A percentile compares a stretch with the other conserved stretches of the same genome.
phyloP scores from a whole-genome alignment of 2,113 vertebrate genomes.

The Chinchilla lanigera region DNA sequence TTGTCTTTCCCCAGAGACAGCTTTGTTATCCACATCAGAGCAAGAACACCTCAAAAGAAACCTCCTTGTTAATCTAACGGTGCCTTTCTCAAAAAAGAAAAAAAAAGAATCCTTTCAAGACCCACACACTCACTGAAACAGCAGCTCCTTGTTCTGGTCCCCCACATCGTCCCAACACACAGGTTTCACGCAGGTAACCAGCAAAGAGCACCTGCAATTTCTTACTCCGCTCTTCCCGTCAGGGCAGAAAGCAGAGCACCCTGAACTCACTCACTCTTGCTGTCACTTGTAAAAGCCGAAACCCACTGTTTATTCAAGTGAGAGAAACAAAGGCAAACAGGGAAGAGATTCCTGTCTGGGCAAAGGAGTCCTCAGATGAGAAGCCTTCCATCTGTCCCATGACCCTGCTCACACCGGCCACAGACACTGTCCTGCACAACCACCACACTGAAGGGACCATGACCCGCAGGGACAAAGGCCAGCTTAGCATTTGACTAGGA shows the following conservation, averaged over 20 bases:
- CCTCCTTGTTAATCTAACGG: not conserved
- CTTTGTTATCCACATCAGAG: not conserved
- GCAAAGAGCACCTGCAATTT: not conserved
- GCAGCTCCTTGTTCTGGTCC: not conserved
- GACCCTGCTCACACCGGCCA: not conserved
- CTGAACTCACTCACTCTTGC: not conserved
- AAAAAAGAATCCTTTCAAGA: not conserved
- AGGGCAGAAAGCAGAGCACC: not conserved
- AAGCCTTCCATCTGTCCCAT: not conserved
- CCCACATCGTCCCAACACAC: not conserved
- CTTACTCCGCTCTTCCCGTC: constrained; percentile 10
- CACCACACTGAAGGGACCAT: not conserved
- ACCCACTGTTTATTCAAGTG: not conserved
- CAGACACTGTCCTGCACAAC: not conserved
- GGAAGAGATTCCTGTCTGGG: not conserved
- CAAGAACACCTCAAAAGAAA: constrained; percentile 11
- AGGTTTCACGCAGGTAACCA: not conserved
- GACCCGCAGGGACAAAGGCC: not conserved
- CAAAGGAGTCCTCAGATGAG: not conserved
- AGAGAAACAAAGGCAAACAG: not conserved
- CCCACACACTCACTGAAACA: not conserved
- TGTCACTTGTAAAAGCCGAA: constrained; percentile 38
- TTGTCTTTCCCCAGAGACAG: constrained; percentile 1
- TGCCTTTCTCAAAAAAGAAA: not conserved
- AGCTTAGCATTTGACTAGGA: not conserved